These are phyloP conservation scores for Nephrotoma appendiculata DNA, from an alignment of 2,888 invertebrate genomes.

Conservation along the genomic window DNA sequence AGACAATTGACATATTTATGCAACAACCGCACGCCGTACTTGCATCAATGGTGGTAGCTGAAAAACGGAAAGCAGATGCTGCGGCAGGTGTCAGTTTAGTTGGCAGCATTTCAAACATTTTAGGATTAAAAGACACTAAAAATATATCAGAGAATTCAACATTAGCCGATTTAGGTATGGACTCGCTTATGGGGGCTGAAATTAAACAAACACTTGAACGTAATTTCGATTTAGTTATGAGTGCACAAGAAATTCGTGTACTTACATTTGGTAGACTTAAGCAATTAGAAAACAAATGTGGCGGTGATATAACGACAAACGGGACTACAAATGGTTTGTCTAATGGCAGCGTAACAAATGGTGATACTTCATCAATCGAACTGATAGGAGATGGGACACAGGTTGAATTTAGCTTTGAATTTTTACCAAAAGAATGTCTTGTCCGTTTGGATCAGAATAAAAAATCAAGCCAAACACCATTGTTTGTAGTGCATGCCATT, in stretches of 20 bases:
- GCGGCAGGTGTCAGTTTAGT: conserved; percentile 48
- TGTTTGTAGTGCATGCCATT: conserved; percentile 70
- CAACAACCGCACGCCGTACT: conserved; percentile 75
- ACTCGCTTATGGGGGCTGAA: conserved; percentile 97
- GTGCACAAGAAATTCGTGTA: conserved; percentile 79
- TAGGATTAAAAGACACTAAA: conserved; percentile 76
- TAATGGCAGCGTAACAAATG: conserved; percentile 14
- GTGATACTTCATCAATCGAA: conserved; percentile 22
- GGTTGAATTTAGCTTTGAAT: conserved; percentile 42
- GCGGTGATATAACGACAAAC: conserved; percentile 16
- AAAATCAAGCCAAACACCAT: conserved; percentile 33
- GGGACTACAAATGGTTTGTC: conserved; percentile 18
- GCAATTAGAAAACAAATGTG: conserved; percentile 29
- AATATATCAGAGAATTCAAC: conserved; percentile 62
- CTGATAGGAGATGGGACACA: conserved; percentile 34
- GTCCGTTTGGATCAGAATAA: conserved; percentile 40
- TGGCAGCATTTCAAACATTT: conserved; percentile 73
- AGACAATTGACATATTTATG: conserved; percentile 77
- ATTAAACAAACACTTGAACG: conserved; percentile 92
- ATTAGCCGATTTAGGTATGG: conserved; percentile 92
- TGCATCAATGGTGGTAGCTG: conserved; percentile 75
- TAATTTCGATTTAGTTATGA: conserved; percentile 78
- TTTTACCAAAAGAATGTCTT: conserved; percentile 62
- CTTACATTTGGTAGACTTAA: conserved; percentile 65
- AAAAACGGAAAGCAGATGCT: conserved; percentile 52